Evolutionary conservation across 2,888 invertebrate species (phyloP).

Genomic region (Anthoptus insignis): DNA sequence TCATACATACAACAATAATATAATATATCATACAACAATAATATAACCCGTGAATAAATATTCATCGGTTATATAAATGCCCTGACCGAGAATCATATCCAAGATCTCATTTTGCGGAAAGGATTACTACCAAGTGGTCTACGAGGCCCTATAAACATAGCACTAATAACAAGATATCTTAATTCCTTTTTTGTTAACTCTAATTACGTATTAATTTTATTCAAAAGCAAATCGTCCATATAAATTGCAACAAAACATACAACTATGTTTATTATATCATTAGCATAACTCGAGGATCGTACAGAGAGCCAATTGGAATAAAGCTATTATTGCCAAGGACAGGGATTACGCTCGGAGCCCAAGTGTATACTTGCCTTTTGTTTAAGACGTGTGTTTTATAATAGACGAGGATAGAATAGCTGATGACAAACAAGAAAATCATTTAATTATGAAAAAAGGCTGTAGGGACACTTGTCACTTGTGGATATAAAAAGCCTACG

Average conservation of each 20-base stretch:
- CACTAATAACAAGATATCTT: slow-evolving; percentile 12
- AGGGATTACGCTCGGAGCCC: slow-evolving; percentile 5
- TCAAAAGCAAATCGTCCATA: slow-evolving; percentile 5
- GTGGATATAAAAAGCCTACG: too few relatives aligned
- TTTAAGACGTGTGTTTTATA: not conserved
- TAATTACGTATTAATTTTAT: slow-evolving; percentile 12
- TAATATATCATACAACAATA: too few relatives aligned
- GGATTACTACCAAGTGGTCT: too few relatives aligned
- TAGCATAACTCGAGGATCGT: slow-evolving; percentile 21
- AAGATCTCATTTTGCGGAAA: too few relatives aligned
- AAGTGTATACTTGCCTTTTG: not conserved
- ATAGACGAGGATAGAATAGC: not conserved
- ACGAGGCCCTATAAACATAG: too few relatives aligned
- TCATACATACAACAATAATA: too few relatives aligned
- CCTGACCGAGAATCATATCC: too few relatives aligned
- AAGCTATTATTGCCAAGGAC: slow-evolving; percentile 27
- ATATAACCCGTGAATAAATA: too few relatives aligned
- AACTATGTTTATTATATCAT: slow-evolving; percentile 25
- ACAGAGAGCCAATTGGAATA: slow-evolving; percentile 18
- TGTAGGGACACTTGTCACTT: too few relatives aligned
- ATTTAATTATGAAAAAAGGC: too few relatives aligned
- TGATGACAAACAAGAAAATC: too few relatives aligned
- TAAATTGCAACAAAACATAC: slow-evolving; percentile 26
- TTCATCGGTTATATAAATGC: too few relatives aligned
- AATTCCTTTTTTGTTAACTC: slow-evolving; percentile 20